These are phyloP conservation scores for Mastigias papua DNA, from an alignment of 30 jellyfish, hydroid and myxozoan genomes.

Conservation along the genomic window DNA sequence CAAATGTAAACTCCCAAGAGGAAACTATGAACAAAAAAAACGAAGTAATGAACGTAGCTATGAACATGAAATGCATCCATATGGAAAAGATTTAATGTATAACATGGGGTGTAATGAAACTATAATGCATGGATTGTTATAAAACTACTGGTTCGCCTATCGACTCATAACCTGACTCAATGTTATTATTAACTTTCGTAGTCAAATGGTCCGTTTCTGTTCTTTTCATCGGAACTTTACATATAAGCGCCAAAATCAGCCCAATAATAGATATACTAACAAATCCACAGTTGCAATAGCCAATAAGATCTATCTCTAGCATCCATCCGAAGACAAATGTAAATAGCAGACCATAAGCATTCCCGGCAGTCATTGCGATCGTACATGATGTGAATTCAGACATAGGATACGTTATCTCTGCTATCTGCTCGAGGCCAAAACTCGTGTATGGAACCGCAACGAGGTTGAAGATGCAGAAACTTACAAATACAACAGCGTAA, in stretches of 20 bases:
- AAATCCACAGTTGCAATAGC: conserved; percentile 31
- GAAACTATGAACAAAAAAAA: too few relatives aligned
- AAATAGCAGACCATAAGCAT: conserved; percentile 62
- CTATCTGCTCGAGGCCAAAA: conserved; percentile 79
- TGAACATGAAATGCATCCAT: too few relatives aligned
- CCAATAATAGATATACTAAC: conserved; percentile 42
- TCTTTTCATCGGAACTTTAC: conserved; percentile 67
- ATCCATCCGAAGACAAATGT: conserved; percentile 65
- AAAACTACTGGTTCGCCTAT: conserved; percentile 13
- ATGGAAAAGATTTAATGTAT: too few relatives aligned
- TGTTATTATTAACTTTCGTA: background rate
- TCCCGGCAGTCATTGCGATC: conserved; percentile 60
- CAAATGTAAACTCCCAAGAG: too few relatives aligned
- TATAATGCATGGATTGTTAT: background rate
- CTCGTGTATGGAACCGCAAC: conserved; percentile 80
- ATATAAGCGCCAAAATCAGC: conserved; percentile 28
- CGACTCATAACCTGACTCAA: conserved; percentile 45
- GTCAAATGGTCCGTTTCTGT: conserved; percentile 62
- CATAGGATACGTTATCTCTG: conserved; percentile 84
- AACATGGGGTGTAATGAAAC: too few relatives aligned
- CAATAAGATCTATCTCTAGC: conserved; percentile 48
- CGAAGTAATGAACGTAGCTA: too few relatives aligned
- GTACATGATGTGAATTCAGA: conserved; percentile 80
- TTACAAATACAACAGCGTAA: conserved; percentile 29
- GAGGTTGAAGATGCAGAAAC: conserved; percentile 43